Conservation (phyloP, 2,113 vertebrate species). For the Trogon melanurus region DNA sequence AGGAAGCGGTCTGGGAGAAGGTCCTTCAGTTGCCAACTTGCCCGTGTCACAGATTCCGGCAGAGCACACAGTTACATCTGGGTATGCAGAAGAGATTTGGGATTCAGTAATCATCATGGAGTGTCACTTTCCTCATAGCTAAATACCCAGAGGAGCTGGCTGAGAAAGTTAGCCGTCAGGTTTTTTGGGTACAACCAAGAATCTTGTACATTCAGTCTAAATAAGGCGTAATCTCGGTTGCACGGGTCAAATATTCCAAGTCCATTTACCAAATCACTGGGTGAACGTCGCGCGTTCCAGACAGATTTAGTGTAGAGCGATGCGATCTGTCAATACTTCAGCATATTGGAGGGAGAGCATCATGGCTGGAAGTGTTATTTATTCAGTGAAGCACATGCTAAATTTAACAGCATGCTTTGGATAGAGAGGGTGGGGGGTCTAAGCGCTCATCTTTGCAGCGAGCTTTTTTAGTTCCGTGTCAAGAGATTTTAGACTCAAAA, state of each 20-base stretch:
- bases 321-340: conserved; percentile 75
- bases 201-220: conserved; percentile 55
- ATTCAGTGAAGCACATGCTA: conserved; percentile 65
- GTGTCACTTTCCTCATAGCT: neutral
- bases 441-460: neutral
- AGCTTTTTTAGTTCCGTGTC: conserved; percentile 26
- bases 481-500: conserved; percentile 33
- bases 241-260: conserved; percentile 71
- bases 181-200: conserved; percentile 72
- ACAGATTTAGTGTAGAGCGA: conserved; percentile 16
- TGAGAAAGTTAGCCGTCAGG: conserved; percentile 77
- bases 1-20: conserved; percentile 45
- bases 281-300: conserved; percentile 74
- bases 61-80: conserved; percentile 7
- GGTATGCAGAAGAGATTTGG: conserved; percentile 18
- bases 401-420: conserved; percentile 60
- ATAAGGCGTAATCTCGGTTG: conserved; percentile 64
- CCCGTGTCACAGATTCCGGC: conserved; percentile 29
- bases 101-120: conserved; percentile 62
- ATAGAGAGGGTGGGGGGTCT: conserved; percentile 1
- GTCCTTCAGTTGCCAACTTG: conserved; percentile 39
- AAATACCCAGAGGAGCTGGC: conserved; percentile 60
- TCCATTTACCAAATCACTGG: conserved; percentile 74
- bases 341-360: conserved; percentile 53
- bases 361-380: conserved; percentile 50